These are phyloP conservation scores for Tragelaphus strepsiceros DNA, from an alignment of 2,113 vertebrate genomes.

Conservation along the genomic window DNA sequence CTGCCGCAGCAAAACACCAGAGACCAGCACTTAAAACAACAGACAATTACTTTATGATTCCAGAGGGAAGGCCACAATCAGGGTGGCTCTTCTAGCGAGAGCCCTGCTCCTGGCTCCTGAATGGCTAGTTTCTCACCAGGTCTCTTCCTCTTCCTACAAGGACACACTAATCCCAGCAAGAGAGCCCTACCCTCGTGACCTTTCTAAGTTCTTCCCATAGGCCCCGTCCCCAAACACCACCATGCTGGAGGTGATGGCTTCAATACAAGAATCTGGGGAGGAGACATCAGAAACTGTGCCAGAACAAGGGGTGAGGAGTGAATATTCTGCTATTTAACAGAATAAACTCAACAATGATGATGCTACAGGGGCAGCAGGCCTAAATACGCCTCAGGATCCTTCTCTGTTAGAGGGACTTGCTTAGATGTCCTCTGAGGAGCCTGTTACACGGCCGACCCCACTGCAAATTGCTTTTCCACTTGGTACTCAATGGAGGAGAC, in stretches of 20 bases:
- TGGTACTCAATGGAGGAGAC: not conserved
- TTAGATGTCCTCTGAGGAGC: not conserved
- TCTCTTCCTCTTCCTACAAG: not conserved
- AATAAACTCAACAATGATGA: not conserved
- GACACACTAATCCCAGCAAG: not conserved
- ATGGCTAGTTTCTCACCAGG: not conserved
- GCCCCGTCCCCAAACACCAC: not conserved
- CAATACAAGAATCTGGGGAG: rapidly evolving
- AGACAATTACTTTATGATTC: not conserved
- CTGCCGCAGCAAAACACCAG: too few species aligned
- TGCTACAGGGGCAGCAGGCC: rapidly evolving
- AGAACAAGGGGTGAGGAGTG: too few species aligned
- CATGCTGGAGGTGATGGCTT: not conserved
- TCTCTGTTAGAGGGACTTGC: not conserved
- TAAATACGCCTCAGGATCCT: rapidly evolving
- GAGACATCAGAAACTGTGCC: not conserved
- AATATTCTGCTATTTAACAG: not conserved
- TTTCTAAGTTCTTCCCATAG: not conserved
- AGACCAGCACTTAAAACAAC: not conserved
- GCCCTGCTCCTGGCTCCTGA: not conserved
- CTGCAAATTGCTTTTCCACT: not conserved
- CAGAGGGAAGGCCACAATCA: rapidly evolving
- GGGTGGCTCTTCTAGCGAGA: not conserved
- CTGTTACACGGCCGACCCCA: not conserved
- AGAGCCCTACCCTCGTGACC: not conserved